A percentile compares a stretch with the other conserved stretches of the same genome.
Evolutionary conservation across 2,888 invertebrate species (phyloP).

Genomic region (Sinotaia quadrata): DNA sequence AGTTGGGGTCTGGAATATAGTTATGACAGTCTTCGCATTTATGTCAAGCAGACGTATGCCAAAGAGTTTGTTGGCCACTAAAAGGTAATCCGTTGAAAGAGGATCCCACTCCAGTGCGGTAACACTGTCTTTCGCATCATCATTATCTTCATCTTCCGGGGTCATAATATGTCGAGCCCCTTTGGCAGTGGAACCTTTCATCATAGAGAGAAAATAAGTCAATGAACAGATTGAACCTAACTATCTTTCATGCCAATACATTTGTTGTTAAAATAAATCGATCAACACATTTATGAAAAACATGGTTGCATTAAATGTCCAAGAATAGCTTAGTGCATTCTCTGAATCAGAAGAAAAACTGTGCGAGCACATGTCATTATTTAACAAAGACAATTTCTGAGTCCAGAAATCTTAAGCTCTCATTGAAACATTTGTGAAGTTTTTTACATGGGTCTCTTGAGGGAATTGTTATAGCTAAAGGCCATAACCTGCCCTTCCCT

Average conservation of each 20-base stretch:
- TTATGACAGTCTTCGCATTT: conserved; percentile 57
- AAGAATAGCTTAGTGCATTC: no score
- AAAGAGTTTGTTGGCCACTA: conserved; percentile 63
- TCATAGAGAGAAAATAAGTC: not conserved
- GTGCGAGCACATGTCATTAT: no score
- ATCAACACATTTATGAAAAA: no score
- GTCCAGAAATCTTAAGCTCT: no score
- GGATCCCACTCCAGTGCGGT: conserved; percentile 72
- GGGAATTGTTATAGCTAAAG: no score
- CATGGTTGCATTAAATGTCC: no score
- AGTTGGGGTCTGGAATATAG: conserved; percentile 69
- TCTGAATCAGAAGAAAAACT: no score
- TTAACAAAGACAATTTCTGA: no score
- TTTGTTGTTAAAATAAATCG: no score
- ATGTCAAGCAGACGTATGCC: conserved; percentile 70
- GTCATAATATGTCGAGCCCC: conserved; percentile 53
- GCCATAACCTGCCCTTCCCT: no score
- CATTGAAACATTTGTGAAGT: no score
- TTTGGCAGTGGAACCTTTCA: conserved; percentile 25
- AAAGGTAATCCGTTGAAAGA: conserved; percentile 71
- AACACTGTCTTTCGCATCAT: conserved; percentile 57
- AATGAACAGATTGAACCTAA: not conserved
- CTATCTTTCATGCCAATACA: not conserved
- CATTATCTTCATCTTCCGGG: conserved; percentile 57
- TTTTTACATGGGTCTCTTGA: no score